Percentiles rank a stretch among this genome's conserved stretches.
phyloP scores from a whole-genome alignment of 2,888 invertebrate genomes.

The Campoplex capitator region DNA sequence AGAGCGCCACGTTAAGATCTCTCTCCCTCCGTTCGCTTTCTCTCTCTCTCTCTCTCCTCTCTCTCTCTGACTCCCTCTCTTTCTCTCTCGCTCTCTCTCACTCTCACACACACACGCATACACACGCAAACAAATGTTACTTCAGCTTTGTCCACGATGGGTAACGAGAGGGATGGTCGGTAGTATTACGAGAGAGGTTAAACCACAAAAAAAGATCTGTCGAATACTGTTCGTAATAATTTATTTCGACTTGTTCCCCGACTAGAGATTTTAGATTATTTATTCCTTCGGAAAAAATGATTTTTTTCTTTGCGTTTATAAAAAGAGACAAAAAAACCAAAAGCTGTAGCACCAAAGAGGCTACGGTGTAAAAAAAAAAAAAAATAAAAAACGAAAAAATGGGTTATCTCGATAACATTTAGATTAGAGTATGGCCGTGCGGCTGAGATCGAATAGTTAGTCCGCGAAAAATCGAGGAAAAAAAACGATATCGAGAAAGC shows the following conservation, averaged over 20 bases:
- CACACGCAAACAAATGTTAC: slow-evolving; percentile 29
- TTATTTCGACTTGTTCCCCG: slow-evolving; percentile 16
- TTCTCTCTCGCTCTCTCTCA: slow-evolving; percentile 27
- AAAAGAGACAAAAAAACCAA: neutral
- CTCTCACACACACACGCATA: slow-evolving; percentile 39
- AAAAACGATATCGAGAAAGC: slow-evolving; percentile 1
- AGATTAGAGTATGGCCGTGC: slow-evolving; percentile 24
- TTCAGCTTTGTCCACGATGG: slow-evolving; percentile 44
- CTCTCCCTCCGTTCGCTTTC: slow-evolving; percentile 26
- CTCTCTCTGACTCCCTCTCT: slow-evolving; percentile 43
- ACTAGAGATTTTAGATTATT: slow-evolving; percentile 26
- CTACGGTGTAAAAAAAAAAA: neutral
- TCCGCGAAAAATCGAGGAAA: neutral
- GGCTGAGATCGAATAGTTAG: slow-evolving; percentile 38
- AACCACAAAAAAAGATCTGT: slow-evolving; percentile 33
- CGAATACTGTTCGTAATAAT: slow-evolving; percentile 30
- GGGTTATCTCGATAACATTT: slow-evolving; percentile 27
- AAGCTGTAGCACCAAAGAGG: neutral
- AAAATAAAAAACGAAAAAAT: slow-evolving; percentile 8
- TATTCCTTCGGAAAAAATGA: neutral
- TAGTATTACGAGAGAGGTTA: slow-evolving; percentile 40
- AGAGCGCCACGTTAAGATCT: slow-evolving; percentile 54
- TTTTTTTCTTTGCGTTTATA: slow-evolving; percentile 19
- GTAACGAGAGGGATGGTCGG: slow-evolving; percentile 63
- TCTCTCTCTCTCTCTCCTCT: slow-evolving; percentile 12